Base-by-base conservation (phyloP, 2,888 invertebrate genomes). In the Orthonevra nobilis region DNA sequence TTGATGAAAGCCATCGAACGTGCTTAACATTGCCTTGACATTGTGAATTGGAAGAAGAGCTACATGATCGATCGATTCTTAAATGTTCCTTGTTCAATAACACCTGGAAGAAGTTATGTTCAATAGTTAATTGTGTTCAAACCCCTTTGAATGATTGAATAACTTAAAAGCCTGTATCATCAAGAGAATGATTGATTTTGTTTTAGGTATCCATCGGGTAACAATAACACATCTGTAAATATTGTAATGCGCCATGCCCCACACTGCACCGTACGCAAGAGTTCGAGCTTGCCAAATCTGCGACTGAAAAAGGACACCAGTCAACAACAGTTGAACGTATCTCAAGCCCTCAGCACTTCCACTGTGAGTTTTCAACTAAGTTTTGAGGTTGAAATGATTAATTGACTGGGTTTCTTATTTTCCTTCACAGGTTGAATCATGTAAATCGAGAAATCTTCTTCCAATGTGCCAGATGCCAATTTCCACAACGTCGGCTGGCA, bases 261-360 rank as follows among this genome's bases (percentile, higher is more conserved):
- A 86, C 91, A 86, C 86, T 91, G 89, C 89, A 92, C 89, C 83
- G 91, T 90, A 82, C 91, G 89, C 72, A 94, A 94, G 89, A 94
- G 95, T 89, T 93, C 92, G 89, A 95, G 95, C 89, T 91, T 95
- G 90, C 95, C 95, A 81, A 94, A 95, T 89, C 89, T 94, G 73
- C 89, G 91, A 88, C 81, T 84, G 40, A 84, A 83, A 81, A 83
- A 83, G 69, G 75, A 82, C 52, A 70, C 81, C 81, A 84, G 50
- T 61, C 83, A 81, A 44, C 81, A 82, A 42, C 83, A 84, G 66
- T 81, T 88, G 40, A 88, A 89, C 82, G 88, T 88, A 84, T 92
- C 91, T 60, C 90, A 90, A 84, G 91, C 91, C 87, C 89, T 92
- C 82, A 92, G 93, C 85, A 94, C 92, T 85, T 94, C 93, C 85